Evolutionary conservation across 2,888 invertebrate genomes (phyloP).

Genomic region (Gortyna flavago): DNA sequence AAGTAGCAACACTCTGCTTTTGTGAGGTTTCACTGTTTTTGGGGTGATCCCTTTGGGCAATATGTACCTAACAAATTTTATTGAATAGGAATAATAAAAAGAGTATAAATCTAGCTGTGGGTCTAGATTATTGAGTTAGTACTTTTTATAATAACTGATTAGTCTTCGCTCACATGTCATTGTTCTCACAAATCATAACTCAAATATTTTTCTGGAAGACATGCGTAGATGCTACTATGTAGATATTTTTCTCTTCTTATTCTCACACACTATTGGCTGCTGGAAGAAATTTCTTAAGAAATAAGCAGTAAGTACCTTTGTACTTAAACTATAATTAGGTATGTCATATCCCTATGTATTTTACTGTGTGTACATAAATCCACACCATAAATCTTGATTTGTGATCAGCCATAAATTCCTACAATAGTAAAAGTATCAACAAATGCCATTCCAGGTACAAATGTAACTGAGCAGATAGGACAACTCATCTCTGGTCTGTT

Average conservation of each 20-base stretch:
- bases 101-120: not conserved
- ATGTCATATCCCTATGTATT: no score
- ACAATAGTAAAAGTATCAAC: not conserved
- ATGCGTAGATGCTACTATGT: not conserved
- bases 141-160: not conserved
- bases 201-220: not conserved
- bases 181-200: not conserved
- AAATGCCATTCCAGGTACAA: conserved; percentile 2
- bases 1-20: not conserved
- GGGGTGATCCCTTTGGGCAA: not conserved
- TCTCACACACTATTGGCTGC: no score
- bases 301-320: no score
- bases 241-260: not conserved
- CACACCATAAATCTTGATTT: not conserved
- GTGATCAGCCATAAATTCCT: not conserved
- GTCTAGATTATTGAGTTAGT: not conserved
- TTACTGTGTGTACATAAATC: no score
- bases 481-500: conserved; percentile 5
- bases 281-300: no score
- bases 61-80: not conserved
- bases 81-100: not conserved
- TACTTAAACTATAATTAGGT: no score
- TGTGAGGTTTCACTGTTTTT: not conserved
- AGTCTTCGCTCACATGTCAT: not conserved
- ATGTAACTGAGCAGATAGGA: conserved; percentile 3